These are phyloP conservation scores for Drosophila repletoides DNA, from an alignment of 1,140 invertebrate genomes.

Conservation along the genomic window DNA sequence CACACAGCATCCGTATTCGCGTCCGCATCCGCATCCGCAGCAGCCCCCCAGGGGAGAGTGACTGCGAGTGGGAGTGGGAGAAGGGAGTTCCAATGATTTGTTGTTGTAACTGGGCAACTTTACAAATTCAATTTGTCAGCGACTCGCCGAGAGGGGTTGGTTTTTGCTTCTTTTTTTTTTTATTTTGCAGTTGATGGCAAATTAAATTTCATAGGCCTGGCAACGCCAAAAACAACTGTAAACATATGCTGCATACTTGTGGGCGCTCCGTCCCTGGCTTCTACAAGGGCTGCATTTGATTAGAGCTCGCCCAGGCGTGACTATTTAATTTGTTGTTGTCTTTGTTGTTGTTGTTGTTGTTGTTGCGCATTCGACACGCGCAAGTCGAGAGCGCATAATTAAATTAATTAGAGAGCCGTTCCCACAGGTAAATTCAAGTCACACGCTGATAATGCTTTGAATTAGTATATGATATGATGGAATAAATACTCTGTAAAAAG, in stretches of 20 bases:
- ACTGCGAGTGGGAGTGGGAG: background rate
- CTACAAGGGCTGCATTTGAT: slow-evolving; percentile 52
- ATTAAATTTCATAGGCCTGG: slow-evolving; percentile 65
- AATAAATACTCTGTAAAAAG: slow-evolving; percentile 6
- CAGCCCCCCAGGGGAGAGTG: slow-evolving; percentile 1
- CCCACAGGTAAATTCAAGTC: slow-evolving; percentile 67
- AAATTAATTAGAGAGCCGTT: slow-evolving; percentile 74
- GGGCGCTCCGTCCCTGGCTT: slow-evolving; percentile 52
- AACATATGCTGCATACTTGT: slow-evolving; percentile 67
- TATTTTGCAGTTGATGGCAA: slow-evolving; percentile 10
- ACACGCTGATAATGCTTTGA: background rate
- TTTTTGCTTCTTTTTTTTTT: background rate
- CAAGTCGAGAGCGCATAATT: slow-evolving; percentile 71
- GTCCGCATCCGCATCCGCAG: slow-evolving; percentile 26
- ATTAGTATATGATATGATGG: background rate
- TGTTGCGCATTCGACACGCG: slow-evolving; percentile 66
- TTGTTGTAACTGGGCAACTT: slow-evolving; percentile 64
- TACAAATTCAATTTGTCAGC: slow-evolving; percentile 80
- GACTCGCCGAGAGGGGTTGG: slow-evolving; percentile 45
- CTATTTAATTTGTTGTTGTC: slow-evolving; percentile 63
- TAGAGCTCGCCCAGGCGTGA: slow-evolving; percentile 64
- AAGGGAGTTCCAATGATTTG: slow-evolving; percentile 60
- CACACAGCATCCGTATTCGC: slow-evolving; percentile 33
- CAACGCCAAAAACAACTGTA: slow-evolving; percentile 37
- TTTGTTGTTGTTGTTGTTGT: slow-evolving; percentile 40